Conservation (phyloP, 2,113 vertebrate species). For the Corvus cornix region DNA sequence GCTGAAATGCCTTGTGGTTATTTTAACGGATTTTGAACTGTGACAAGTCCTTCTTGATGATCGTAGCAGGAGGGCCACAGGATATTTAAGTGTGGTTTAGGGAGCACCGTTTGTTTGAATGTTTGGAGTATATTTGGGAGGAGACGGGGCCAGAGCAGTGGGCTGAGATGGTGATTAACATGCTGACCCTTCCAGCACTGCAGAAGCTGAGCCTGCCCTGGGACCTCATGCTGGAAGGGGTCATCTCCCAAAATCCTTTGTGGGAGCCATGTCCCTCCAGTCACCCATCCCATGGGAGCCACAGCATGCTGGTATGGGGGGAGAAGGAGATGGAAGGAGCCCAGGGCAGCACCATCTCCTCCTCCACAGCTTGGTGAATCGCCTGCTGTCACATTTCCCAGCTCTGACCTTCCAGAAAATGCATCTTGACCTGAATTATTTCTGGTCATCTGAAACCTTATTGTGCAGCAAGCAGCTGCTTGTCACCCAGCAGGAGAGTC, state of each 20-base stretch:
- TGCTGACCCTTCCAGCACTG: neutral
- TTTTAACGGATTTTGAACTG: constrained; percentile 56
- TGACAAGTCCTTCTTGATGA: constrained; percentile 17
- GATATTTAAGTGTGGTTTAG: neutral
- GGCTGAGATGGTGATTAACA: neutral
- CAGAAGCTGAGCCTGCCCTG: neutral
- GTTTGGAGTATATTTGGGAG: neutral
- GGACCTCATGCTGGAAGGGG: fast-evolving
- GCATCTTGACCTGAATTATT: neutral
- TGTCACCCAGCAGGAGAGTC: neutral
- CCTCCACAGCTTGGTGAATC: neutral
- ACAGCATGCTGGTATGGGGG: neutral
- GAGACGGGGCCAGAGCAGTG: neutral
- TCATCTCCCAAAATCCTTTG: neutral
- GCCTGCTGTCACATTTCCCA: neutral
- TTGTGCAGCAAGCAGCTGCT: neutral
- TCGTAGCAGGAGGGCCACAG: neutral
- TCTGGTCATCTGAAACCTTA: neutral
- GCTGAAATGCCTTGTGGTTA: constrained; percentile 61
- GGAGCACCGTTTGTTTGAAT: neutral
- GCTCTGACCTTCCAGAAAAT: neutral
- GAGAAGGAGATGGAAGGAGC: neutral
- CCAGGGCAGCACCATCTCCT: neutral
- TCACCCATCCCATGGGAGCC: neutral
- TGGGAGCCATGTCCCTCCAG: neutral